Evolutionary conservation across 2,113 vertebrate species (phyloP).

Genomic region (Crotophaga sulcirostris): DNA sequence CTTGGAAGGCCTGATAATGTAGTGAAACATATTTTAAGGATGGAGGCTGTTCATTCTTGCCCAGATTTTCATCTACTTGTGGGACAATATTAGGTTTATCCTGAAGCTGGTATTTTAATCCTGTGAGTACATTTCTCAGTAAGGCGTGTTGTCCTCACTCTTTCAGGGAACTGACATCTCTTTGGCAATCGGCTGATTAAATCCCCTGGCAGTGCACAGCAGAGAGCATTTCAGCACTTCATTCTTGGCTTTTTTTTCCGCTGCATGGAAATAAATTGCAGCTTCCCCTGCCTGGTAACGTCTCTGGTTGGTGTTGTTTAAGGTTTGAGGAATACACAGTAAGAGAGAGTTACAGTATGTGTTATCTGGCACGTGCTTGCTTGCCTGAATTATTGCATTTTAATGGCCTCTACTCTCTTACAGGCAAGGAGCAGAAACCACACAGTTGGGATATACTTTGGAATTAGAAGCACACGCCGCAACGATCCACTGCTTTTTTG

Average conservation of each 20-base stretch:
- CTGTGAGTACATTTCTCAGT: slow-evolving; percentile 27
- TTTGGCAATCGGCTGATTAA: slow-evolving; percentile 55
- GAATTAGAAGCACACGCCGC: not conserved
- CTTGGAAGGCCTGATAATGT: not conserved
- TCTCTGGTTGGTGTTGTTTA: not conserved
- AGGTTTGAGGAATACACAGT: not conserved
- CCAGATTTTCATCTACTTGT: not conserved
- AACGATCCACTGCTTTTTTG: not conserved
- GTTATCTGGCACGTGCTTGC: not conserved
- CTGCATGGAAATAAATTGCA: slow-evolving; percentile 20
- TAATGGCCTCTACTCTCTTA: not conserved
- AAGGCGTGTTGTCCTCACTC: slow-evolving; percentile 37
- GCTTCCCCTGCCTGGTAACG: not conserved
- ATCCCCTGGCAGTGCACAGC: slow-evolving; percentile 48
- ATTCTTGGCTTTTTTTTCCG: not conserved
- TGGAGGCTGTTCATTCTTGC: not conserved
- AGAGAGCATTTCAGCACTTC: slow-evolving; percentile 31
- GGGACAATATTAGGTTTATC: slow-evolving; percentile 19
- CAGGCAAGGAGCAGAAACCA: not conserved
- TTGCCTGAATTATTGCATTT: not conserved
- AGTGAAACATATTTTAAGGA: not conserved
- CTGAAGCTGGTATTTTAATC: slow-evolving; percentile 36
- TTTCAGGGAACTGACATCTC: slow-evolving; percentile 52
- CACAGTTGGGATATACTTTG: not conserved
- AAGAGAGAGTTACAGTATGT: not conserved